Percentiles rank a stretch among this genome's conserved stretches.
Conservation (phyloP, 2,797 vertebrate species). For the Sylvilagus floridanus region DNA sequence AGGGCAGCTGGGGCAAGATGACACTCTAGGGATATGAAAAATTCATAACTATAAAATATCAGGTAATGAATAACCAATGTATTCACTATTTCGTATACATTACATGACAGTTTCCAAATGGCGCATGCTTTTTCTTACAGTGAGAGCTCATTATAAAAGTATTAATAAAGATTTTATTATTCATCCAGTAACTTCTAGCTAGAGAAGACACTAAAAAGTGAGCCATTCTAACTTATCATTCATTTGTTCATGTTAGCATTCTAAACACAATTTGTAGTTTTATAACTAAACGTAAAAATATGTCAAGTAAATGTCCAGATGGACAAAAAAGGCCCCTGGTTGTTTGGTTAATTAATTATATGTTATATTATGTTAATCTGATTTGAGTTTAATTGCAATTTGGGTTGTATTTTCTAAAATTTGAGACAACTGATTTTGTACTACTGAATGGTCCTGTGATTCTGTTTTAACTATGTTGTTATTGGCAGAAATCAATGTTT, state of each 20-base stretch:
- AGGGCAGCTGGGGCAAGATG: conserved; percentile 66
- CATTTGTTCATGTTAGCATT: conserved; percentile 31
- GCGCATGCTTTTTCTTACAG: conserved; percentile 19
- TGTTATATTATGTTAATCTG: conserved; percentile 25
- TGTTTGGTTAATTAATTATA: conserved; percentile 49
- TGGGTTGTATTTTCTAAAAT: conserved; percentile 9
- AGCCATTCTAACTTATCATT: neutral
- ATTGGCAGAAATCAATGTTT: conserved; percentile 51
- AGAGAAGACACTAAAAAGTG: neutral
- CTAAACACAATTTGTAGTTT: conserved; percentile 51
- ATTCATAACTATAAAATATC: conserved; percentile 72
- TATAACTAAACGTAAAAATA: conserved; percentile 55
- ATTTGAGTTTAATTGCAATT: conserved; percentile 64
- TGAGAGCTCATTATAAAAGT: conserved; percentile 60
- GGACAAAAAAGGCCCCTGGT: neutral
- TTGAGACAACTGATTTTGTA: conserved; percentile 21
- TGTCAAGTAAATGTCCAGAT: conserved; percentile 38
- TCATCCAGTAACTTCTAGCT: conserved; percentile 40
- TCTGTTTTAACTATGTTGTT: neutral
- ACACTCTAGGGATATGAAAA: conserved; percentile 73
- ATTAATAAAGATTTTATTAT: conserved; percentile 68
- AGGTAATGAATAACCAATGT: conserved; percentile 75
- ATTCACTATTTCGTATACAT: conserved; percentile 67
- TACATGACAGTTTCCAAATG: conserved; percentile 67
- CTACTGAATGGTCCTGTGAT: neutral